Evolutionary conservation across 2,797 vertebrate species (phyloP).

Genomic region (Pseudochirops corinnae): DNA sequence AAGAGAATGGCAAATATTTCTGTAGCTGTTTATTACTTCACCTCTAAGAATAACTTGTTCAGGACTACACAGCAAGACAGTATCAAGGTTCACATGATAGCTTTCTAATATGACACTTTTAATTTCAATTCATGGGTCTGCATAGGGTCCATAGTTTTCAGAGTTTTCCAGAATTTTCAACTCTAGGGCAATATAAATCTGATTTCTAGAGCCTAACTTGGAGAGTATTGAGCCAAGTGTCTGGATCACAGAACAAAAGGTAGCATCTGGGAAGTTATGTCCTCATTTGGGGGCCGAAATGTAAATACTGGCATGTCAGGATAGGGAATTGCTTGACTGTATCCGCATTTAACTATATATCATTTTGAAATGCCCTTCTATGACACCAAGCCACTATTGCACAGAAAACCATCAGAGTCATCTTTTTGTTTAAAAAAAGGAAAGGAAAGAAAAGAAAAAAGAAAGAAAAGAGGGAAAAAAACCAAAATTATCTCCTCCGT

Average conservation of each 20-base stretch:
- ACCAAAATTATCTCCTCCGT: not conserved
- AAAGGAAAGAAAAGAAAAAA: not conserved
- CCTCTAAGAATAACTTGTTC: not conserved
- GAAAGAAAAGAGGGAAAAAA: fast-evolving
- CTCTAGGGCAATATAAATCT: not conserved
- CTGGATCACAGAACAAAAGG: not conserved
- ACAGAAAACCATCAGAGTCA: constrained; percentile 16
- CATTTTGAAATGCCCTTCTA: constrained; percentile 35
- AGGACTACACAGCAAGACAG: not conserved
- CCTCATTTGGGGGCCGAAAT: not conserved
- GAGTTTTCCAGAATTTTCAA: not conserved
- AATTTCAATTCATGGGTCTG: not conserved
- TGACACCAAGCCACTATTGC: constrained; percentile 36
- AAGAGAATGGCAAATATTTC: not conserved
- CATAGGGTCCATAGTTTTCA: not conserved
- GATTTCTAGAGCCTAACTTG: not conserved
- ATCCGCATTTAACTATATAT: constrained; percentile 42
- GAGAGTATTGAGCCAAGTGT: not conserved
- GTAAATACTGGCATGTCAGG: constrained; percentile 49
- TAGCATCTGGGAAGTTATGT: not conserved
- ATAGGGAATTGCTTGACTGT: constrained; percentile 45
- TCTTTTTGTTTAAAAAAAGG: constrained; percentile 23
- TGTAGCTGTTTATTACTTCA: not conserved
- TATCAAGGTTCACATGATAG: not conserved
- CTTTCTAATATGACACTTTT: not conserved